These are phyloP conservation scores for Cyrtonyx montezumae DNA, from an alignment of 2,113 vertebrate species.

Conservation along the genomic window DNA sequence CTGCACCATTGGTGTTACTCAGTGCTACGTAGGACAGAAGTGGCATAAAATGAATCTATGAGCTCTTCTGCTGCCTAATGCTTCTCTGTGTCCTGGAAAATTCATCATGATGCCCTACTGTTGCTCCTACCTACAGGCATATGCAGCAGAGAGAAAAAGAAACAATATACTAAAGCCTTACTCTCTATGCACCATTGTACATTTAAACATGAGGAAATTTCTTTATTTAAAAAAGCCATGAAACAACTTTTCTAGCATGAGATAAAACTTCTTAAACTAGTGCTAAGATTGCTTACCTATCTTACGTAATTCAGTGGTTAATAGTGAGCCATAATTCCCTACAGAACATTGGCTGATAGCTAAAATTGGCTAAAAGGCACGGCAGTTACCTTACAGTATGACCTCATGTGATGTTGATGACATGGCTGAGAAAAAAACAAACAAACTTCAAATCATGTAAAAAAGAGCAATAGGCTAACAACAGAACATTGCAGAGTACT, in stretches of 20 bases:
- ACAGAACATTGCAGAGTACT: background rate
- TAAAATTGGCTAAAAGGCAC: background rate
- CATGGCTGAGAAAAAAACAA: background rate
- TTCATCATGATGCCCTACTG: background rate
- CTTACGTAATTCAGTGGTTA: background rate
- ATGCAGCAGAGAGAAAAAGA: rapidly evolving
- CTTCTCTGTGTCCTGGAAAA: background rate
- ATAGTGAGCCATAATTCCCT: background rate
- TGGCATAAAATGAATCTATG: background rate
- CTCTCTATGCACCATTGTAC: background rate
- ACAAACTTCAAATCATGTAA: rapidly evolving
- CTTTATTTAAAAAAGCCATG: background rate
- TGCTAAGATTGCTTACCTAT: background rate
- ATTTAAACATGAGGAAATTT: background rate
- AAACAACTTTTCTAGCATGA: background rate
- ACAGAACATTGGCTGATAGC: background rate
- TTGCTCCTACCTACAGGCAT: background rate
- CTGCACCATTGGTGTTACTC: too few species aligned
- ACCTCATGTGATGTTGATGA: rapidly evolving
- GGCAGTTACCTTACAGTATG: background rate
- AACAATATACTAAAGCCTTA: background rate
- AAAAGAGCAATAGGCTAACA: background rate
- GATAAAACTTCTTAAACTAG: background rate
- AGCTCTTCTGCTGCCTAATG: background rate
- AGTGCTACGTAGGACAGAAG: background rate